A percentile compares a stretch with the other conserved stretches of the same genome.
phyloP scores from a whole-genome alignment of 2,797 vertebrate genomes.

The Manis crassicaudata region DNA sequence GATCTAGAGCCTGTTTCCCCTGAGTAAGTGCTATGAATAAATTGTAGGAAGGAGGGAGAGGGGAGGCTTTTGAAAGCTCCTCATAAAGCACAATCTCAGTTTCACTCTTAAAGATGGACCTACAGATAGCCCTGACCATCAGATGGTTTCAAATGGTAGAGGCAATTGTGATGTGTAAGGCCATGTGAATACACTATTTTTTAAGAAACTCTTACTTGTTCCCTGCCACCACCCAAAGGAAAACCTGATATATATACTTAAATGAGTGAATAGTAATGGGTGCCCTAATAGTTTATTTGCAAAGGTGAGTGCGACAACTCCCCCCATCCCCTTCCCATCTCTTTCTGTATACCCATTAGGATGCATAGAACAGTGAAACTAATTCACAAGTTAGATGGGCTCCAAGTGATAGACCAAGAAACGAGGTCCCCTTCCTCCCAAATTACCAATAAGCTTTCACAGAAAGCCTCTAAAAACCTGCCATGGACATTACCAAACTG shows the following conservation, averaged over 20 bases:
- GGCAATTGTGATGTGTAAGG: not conserved
- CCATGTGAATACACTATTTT: not conserved
- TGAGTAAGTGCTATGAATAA: not conserved
- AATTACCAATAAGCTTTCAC: not conserved
- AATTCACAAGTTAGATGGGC: not conserved
- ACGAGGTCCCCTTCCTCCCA: not conserved
- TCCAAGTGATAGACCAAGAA: not conserved
- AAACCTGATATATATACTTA: not conserved
- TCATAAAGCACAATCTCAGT: not conserved
- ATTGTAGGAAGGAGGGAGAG: not conserved
- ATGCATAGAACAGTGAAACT: not conserved
- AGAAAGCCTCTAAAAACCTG: not conserved
- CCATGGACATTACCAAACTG: not conserved
- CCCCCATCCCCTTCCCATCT: not conserved
- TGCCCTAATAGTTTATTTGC: not conserved
- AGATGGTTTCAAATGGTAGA: not conserved
- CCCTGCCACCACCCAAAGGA: not conserved
- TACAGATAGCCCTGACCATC: not conserved
- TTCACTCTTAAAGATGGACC: not conserved
- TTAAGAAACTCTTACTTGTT: not conserved
- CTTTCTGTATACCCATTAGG: not conserved
- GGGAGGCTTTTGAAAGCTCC: not conserved
- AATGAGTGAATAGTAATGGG: not conserved
- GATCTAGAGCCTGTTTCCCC: not conserved
- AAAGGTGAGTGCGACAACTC: not conserved